phyloP scores from a whole-genome alignment of 2,797 vertebrate species.

The Glyptemys insculpta region DNA sequence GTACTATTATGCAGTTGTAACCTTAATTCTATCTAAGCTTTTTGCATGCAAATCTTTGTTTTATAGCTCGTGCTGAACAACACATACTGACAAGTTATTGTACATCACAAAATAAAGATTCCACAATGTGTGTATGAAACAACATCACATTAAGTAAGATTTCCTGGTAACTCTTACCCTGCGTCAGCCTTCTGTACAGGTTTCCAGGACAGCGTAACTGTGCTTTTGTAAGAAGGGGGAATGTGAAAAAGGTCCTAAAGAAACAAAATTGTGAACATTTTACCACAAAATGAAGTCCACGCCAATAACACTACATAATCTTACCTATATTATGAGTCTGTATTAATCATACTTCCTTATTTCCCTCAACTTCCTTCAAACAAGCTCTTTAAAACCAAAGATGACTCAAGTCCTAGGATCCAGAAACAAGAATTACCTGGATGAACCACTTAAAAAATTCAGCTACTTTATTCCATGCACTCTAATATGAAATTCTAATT shows the following conservation, averaged over 20 bases:
- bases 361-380: background rate
- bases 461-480: background rate
- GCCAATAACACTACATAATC: background rate
- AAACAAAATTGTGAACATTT: conserved; percentile 58
- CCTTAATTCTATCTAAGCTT: background rate
- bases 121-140: background rate
- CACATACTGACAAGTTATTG: background rate
- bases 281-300: conserved; percentile 9
- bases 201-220: conserved; percentile 97
- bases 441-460: background rate
- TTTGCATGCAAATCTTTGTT: background rate
- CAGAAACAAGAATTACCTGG: background rate
- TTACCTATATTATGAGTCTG: background rate
- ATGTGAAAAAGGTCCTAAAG: conserved; percentile 97
- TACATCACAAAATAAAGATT: background rate
- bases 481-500: background rate
- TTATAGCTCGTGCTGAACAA: background rate
- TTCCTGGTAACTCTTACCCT: conserved; percentile 83
- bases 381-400: background rate
- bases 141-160: background rate
- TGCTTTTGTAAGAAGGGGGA: conserved; percentile 98
- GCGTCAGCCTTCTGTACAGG: conserved; percentile 94
- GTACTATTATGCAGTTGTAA: background rate
- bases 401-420: background rate
- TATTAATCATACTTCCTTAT: background rate